phyloP scores from a whole-genome alignment of 2,888 invertebrate genomes.

The Apamea anceps region DNA sequence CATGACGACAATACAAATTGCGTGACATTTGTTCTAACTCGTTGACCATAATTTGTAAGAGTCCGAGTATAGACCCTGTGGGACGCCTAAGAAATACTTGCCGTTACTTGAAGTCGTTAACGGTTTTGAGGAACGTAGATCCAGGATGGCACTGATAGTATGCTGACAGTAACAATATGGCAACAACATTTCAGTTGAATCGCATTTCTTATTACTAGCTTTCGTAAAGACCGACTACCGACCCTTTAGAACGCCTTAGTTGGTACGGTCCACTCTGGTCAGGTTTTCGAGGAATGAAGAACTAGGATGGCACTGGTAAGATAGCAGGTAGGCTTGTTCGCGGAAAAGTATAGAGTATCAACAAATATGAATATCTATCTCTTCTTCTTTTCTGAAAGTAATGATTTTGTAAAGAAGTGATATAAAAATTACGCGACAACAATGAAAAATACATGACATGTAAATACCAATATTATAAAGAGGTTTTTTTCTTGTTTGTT shows the following conservation, averaged over 20 bases:
- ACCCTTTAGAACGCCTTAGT: constrained; percentile 2
- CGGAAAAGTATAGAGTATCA: not conserved
- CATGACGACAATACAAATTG: not conserved
- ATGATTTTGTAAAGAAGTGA: not conserved
- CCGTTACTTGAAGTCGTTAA: not conserved
- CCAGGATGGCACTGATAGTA: not conserved
- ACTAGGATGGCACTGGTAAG: not conserved
- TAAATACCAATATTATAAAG: not conserved
- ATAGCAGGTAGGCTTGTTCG: not conserved
- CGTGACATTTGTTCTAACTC: not conserved
- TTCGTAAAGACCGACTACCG: not conserved
- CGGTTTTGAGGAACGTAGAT: not conserved
- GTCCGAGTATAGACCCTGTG: constrained; percentile 11
- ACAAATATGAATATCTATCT: not conserved
- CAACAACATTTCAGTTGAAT: not conserved
- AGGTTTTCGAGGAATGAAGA: not conserved
- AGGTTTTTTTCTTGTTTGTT: not conserved
- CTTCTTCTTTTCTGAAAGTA: not conserved
- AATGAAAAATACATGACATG: not conserved
- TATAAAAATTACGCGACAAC: not conserved
- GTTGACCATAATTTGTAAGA: too few relatives aligned
- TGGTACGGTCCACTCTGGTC: not conserved
- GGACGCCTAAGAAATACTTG: not conserved
- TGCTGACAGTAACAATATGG: too few relatives aligned
- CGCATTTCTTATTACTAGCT: not conserved